phyloP scores from a whole-genome alignment of 2,113 vertebrate genomes.

The Sylvietta virens region DNA sequence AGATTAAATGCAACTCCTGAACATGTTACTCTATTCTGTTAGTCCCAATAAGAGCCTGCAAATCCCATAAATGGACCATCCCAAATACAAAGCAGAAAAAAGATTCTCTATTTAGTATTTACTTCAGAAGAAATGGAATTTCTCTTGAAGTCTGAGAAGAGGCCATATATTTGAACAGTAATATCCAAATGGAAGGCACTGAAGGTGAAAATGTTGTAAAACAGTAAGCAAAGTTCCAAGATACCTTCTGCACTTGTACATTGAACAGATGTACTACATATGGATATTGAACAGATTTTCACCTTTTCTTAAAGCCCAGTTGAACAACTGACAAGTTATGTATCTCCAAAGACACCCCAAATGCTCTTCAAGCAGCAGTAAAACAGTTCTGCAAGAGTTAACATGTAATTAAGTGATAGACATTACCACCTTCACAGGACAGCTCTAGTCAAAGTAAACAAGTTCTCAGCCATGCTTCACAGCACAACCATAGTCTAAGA shows the following conservation, averaged over 20 bases:
- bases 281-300: neutral
- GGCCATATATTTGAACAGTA: neutral
- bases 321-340: neutral
- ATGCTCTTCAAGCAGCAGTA: neutral
- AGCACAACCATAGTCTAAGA: neutral
- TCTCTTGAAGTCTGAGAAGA: neutral
- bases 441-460: neutral
- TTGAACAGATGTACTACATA: neutral
- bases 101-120: neutral
- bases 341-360: neutral
- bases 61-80: neutral
- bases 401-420: neutral
- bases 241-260: neutral
- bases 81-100: neutral
- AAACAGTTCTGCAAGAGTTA: neutral
- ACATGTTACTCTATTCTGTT: neutral
- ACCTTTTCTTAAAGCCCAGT: neutral
- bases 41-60: neutral
- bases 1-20: neutral
- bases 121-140: neutral
- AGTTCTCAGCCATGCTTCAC: neutral
- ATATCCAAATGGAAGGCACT: neutral
- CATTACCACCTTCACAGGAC: neutral
- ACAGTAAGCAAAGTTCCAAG: neutral
- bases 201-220: neutral